phyloP scores from a whole-genome alignment of 2,888 invertebrate genomes.

The Callyntrura guangdongensis region DNA sequence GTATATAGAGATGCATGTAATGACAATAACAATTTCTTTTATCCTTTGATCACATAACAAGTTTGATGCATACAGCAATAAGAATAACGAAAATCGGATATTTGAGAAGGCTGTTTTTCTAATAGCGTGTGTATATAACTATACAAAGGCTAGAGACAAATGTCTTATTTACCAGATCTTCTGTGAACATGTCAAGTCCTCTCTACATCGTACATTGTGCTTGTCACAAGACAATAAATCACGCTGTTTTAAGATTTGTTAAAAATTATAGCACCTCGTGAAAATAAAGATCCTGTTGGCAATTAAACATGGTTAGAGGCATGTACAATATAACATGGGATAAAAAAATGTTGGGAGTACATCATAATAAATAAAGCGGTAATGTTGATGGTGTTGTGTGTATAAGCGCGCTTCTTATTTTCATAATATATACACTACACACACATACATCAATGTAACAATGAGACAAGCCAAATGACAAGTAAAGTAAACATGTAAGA shows the following conservation, averaged over 20 bases:
- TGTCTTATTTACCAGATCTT: conserved; percentile 21
- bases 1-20: conserved; percentile 3
- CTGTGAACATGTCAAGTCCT: neutral
- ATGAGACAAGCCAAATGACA: neutral
- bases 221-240: conserved; percentile 25
- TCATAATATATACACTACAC: neutral
- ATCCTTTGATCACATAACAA: neutral
- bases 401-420: neutral
- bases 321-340: neutral
- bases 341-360: conserved; percentile 1
- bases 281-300: conserved; percentile 37
- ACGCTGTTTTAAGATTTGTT: conserved; percentile 14
- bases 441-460: neutral
- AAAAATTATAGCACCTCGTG: conserved; percentile 32
- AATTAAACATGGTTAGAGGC: neutral
- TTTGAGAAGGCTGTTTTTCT: neutral
- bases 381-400: neutral
- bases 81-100: neutral
- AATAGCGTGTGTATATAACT: neutral
- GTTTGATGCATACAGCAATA: neutral
- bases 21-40: neutral
- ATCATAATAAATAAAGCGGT: conserved; percentile 8
- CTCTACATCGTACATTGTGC: neutral
- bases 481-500: neutral
- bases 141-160: neutral